These are phyloP conservation scores for Noctuana brunneofusca DNA, from an alignment of 2,888 invertebrate species.

Conservation along the genomic window DNA sequence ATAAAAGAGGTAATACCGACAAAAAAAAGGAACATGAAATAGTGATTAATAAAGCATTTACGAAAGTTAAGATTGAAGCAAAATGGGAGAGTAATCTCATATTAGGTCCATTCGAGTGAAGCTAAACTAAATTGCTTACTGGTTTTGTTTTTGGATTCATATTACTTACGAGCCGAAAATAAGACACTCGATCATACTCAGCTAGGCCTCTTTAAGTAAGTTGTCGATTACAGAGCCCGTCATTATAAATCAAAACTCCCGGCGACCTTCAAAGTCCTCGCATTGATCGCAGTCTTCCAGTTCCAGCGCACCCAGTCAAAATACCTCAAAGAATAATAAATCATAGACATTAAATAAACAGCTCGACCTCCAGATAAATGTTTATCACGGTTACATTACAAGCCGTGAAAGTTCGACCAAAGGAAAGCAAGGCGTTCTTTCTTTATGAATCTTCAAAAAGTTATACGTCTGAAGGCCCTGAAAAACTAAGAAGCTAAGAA, in stretches of 20 bases:
- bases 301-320: conserved; percentile 10
- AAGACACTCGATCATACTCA: conserved; percentile 1
- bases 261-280: conserved; percentile 12
- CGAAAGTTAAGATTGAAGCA: not conserved
- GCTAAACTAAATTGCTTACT: not conserved
- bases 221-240: conserved; percentile 10
- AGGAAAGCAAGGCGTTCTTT: conserved; percentile 33
- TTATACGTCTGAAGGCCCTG: conserved; percentile 4
- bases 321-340: conserved; percentile 28
- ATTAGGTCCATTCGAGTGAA: not conserved
- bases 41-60: not conserved
- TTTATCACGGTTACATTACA: conserved; percentile 30
- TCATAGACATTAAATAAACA: conserved; percentile 32
- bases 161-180: not conserved
- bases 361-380: conserved; percentile 29
- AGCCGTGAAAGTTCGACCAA: conserved; percentile 25
- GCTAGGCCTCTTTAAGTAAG: not conserved
- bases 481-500: conserved; percentile 12
- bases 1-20: not conserved
- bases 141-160: not conserved
- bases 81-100: conserved; percentile 3
- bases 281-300: not conserved
- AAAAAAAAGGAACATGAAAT: too few species aligned
- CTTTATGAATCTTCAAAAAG: conserved; percentile 22
- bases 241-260: conserved; percentile 26